Percentiles rank a stretch among this genome's conserved stretches.
Evolutionary conservation across 2,113 vertebrate species (phyloP).

Genomic region (Pomatostomus ruficeps): DNA sequence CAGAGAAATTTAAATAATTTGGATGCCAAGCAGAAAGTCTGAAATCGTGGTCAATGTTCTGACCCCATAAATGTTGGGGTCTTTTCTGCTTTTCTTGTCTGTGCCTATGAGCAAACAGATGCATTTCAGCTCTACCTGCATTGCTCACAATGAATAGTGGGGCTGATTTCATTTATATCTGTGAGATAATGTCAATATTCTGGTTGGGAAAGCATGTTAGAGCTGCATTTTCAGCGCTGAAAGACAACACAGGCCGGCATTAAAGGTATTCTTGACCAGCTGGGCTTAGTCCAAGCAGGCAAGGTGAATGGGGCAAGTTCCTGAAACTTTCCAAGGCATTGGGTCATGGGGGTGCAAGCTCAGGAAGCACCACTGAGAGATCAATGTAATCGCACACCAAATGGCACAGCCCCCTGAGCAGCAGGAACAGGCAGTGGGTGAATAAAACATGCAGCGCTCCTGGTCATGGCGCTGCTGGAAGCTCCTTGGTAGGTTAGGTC

Average conservation of each 20-base stretch:
- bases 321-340: accelerated
- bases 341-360: neutral
- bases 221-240: neutral
- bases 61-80: accelerated
- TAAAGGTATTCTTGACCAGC: neutral
- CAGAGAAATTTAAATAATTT: neutral
- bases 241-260: neutral
- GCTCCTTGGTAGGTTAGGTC: neutral
- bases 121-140: neutral
- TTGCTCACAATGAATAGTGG: accelerated
- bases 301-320: neutral
- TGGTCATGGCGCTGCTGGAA: neutral
- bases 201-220: neutral
- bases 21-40: neutral
- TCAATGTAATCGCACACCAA: neutral
- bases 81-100: neutral
- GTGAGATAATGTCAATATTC: accelerated
- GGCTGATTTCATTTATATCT: neutral
- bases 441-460: no score
- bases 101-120: neutral
- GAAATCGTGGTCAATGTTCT: neutral
- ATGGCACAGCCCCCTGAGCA: neutral
- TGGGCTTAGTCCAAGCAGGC: neutral
- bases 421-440: neutral
- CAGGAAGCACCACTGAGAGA: neutral